Conservation (phyloP, 2,888 invertebrate species). For the Hypena proboscidalis region DNA sequence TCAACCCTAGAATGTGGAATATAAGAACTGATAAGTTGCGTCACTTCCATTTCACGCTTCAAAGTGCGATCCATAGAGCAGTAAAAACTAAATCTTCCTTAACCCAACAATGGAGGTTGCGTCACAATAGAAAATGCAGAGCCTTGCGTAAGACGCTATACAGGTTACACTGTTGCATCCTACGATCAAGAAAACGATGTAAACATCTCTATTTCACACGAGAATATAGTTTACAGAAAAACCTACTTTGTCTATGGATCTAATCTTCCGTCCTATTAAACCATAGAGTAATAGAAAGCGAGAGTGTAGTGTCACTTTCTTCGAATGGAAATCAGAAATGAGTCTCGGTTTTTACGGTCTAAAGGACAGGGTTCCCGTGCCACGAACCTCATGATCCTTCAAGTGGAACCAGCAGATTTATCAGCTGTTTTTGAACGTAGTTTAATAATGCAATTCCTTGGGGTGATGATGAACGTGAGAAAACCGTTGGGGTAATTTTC, state of each 20-base stretch:
- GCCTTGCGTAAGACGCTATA: conserved; percentile 23
- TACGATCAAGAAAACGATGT: conserved; percentile 15
- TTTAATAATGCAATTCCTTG: conserved; percentile 37
- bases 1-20: too few species aligned
- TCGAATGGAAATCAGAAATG: conserved; percentile 49
- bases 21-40: too few species aligned
- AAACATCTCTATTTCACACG: background rate
- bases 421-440: conserved; percentile 60
- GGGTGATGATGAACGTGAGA: conserved; percentile 40
- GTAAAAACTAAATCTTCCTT: background rate
- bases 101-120: conserved; percentile 10
- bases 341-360: conserved; percentile 58
- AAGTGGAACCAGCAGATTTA: conserved; percentile 62
- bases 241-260: background rate
- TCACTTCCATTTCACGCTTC: too few species aligned
- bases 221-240: background rate
- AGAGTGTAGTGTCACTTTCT: conserved; percentile 64
- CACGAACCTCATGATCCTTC: conserved; percentile 48
- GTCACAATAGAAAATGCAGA: conserved; percentile 23
- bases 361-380: conserved; percentile 38
- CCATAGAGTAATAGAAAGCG: conserved; percentile 54
- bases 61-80: too few species aligned
- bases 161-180: too few species aligned
- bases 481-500: conserved; percentile 9
- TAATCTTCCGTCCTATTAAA: conserved; percentile 20